phyloP scores from a whole-genome alignment of 2,888 invertebrate genomes.

The Heliconius erato region DNA sequence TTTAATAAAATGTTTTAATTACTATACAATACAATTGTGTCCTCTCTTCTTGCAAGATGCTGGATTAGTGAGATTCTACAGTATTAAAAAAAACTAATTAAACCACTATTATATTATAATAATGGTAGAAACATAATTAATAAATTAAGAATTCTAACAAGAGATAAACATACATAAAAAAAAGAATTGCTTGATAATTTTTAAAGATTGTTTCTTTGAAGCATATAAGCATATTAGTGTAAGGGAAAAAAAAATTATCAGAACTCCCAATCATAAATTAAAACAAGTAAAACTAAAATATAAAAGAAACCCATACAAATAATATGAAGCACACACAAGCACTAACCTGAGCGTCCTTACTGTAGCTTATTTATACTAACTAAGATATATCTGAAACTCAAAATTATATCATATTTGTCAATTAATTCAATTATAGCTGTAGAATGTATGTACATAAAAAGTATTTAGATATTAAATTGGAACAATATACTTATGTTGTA shows the following conservation, averaged over 20 bases:
- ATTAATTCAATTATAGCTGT: slow-evolving; percentile 13
- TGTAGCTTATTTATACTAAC: slow-evolving; percentile 29
- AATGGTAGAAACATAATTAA: not conserved
- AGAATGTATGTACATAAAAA: not conserved
- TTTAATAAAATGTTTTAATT: not conserved
- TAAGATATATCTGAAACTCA: slow-evolving; percentile 30
- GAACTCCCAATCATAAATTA: not conserved
- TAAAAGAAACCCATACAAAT: slow-evolving; percentile 26
- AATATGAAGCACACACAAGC: slow-evolving; percentile 23
- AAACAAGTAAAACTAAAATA: slow-evolving; percentile 2
- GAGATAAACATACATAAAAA: not conserved
- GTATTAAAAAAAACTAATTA: not conserved
- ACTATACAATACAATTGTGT: not conserved
- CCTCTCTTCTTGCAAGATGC: not conserved
- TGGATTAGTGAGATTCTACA: not conserved
- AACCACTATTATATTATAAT: not conserved
- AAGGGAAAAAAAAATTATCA: not conserved
- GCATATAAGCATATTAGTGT: not conserved
- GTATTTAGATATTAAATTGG: not conserved
- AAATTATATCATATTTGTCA: slow-evolving; percentile 14
- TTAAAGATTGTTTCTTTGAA: too few relatives aligned
- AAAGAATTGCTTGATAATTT: not conserved
- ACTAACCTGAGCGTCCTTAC: slow-evolving; percentile 38
- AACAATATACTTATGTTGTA: not conserved
- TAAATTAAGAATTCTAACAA: not conserved